Base-by-base conservation (phyloP, 2,888 invertebrate genomes). In the Meiosimyza platycephala region DNA sequence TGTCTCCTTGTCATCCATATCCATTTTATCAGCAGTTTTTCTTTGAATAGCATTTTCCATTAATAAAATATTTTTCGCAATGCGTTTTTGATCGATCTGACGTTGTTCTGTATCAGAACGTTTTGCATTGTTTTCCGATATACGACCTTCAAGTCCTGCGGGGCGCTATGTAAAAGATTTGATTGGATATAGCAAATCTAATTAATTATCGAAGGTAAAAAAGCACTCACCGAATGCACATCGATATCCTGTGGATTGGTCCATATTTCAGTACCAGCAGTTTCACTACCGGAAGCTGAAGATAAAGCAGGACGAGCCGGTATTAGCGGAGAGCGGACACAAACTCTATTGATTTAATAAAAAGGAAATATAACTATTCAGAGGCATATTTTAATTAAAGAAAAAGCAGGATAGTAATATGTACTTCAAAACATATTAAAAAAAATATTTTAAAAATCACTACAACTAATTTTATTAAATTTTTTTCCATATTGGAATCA, bases 251-350 rank as follows among this genome's bases (percentile, higher is more conserved):
- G 80, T 0, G 93, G 92, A 86, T 93, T 94, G 66, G 91, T 93
- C 94, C 94, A 94, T 79, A 94, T 91, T 84, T 92, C 91, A 1
- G 90, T 85, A 68, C 83, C 82, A 1, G 83, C 83, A 3, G 85
- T 86, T 63, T 82, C 83, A 63, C 82, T 83, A 11, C 85, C 85
- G 2, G 88, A 87, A 71, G 86, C 85, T 1, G 92, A 91, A 0
- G 94, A 92, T 82, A 93, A 91, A 0, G 93, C 90, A 16, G 94
- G 91, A 63, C 94, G 89, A 18, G 93, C 93, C 54, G 93, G 92
- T 82, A 95, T 94, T 80, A 95, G 90, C 2, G 95, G 95, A 1
- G 95, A 95, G 76, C 95, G 91, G 78, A 93, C 91, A 87, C 94
- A 95, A 59, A 93, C 94, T 78, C 94, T 94, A 89, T 40, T 40